phyloP scores from a whole-genome alignment of 1,140 invertebrate genomes.

The Scaptomyza hsui region DNA sequence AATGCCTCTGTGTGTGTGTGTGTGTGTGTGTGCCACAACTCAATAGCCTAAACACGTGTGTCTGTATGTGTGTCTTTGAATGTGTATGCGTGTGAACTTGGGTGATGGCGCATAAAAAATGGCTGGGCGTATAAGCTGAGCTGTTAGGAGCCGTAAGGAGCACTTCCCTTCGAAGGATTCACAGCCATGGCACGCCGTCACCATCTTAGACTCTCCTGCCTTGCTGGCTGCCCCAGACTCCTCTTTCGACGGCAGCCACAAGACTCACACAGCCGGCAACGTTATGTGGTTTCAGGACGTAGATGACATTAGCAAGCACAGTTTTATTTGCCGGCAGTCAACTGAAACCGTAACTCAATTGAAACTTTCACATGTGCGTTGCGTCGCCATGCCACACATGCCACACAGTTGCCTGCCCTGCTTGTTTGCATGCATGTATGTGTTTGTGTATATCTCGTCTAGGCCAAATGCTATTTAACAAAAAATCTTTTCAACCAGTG shows the following conservation, averaged over 20 bases:
- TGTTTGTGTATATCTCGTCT: conserved; percentile 5
- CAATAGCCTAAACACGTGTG: conserved; percentile 26
- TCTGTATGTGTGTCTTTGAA: conserved; percentile 12
- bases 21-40: conserved; percentile 29
- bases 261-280: neutral
- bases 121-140: conserved; percentile 50
- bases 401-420: neutral
- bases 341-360: conserved; percentile 52
- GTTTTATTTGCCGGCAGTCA: conserved; percentile 43
- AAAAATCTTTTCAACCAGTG: conserved; percentile 26
- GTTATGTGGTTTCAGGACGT: conserved; percentile 18
- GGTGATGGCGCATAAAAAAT: conserved; percentile 46
- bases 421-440: neutral
- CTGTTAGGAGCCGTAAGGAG: neutral
- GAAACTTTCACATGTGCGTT: conserved; percentile 42
- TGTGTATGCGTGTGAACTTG: conserved; percentile 16
- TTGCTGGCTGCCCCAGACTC: neutral
- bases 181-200: conserved; percentile 2
- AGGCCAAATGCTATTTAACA: conserved; percentile 36
- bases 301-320: conserved; percentile 25
- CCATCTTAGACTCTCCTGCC: neutral
- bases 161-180: neutral
- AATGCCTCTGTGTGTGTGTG: conserved; percentile 22
- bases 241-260: neutral
- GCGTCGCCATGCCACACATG: conserved; percentile 7